These are phyloP conservation scores for Epinephelus malabaricus DNA, from an alignment of 2,797 vertebrate species.

Conservation along the genomic window DNA sequence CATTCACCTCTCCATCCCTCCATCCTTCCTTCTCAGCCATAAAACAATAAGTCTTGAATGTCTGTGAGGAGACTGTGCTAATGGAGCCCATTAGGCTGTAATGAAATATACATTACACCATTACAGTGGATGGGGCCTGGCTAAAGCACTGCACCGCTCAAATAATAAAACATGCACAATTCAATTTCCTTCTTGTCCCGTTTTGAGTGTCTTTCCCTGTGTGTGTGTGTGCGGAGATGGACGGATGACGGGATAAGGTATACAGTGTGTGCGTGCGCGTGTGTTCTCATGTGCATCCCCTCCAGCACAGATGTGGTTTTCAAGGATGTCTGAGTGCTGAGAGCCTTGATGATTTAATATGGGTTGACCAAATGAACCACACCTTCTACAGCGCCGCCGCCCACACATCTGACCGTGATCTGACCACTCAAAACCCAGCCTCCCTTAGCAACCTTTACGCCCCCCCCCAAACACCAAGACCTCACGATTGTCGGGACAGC, in stretches of 20 bases:
- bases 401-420: conserved; percentile 68
- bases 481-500: conserved; percentile 66
- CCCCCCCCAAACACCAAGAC: conserved; percentile 21
- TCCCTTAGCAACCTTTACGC: conserved; percentile 42
- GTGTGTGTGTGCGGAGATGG: conserved; percentile 37
- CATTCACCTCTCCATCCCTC: conserved; percentile 73
- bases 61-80: conserved; percentile 87
- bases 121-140: conserved; percentile 86
- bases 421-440: conserved; percentile 54
- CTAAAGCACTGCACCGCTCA: conserved; percentile 88
- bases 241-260: conserved; percentile 57
- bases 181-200: conserved; percentile 85
- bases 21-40: conserved; percentile 79
- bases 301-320: conserved; percentile 79
- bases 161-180: conserved; percentile 92
- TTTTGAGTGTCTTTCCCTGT: conserved; percentile 80
- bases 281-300: conserved; percentile 36
- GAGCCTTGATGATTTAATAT: conserved; percentile 83
- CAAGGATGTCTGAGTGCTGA: conserved; percentile 80
- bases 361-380: conserved; percentile 84
- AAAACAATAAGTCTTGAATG: conserved; percentile 88
- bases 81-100: conserved; percentile 92
- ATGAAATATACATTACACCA: conserved; percentile 92
- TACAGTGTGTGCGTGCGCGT: conserved; percentile 45
- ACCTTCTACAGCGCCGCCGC: conserved; percentile 67